These are phyloP conservation scores for Linyphia triangularis DNA, from an alignment of 2,888 invertebrate genomes.

Conservation along the genomic window DNA sequence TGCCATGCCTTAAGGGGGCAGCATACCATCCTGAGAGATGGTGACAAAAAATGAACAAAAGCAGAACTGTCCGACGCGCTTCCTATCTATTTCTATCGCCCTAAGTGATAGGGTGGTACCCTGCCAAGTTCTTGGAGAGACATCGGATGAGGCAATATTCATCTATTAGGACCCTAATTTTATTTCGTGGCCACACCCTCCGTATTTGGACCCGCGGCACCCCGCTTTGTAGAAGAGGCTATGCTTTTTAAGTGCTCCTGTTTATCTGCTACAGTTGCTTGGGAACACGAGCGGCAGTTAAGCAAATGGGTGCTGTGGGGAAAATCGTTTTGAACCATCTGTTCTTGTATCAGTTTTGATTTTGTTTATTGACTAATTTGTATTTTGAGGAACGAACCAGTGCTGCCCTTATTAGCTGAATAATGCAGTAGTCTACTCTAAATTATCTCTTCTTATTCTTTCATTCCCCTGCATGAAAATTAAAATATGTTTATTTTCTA, in stretches of 20 bases:
- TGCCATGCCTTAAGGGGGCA: not conserved
- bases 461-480: too few relatives aligned
- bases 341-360: not conserved
- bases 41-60: conserved; percentile 5
- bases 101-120: conserved; percentile 62
- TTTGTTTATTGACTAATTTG: too few relatives aligned
- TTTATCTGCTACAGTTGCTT: too few relatives aligned
- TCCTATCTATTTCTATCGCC: conserved; percentile 60
- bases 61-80: conserved; percentile 29
- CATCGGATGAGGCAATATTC: conserved; percentile 57
- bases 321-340: not conserved
- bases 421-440: too few relatives aligned
- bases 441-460: too few relatives aligned
- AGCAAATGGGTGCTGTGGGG: conserved; percentile 28
- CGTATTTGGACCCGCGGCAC: conserved; percentile 56
- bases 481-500: too few relatives aligned
- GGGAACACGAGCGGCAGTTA: too few relatives aligned
- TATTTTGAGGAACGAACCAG: too few relatives aligned
- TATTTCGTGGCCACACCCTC: conserved; percentile 68
- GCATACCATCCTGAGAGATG: not conserved
- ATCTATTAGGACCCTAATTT: conserved; percentile 64
- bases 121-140: not conserved
- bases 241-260: conserved; percentile 57
- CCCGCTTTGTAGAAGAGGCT: conserved; percentile 6
- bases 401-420: too few relatives aligned